These are phyloP conservation scores for Plusia festucae DNA, from an alignment of 2,888 invertebrate genomes.

Conservation along the genomic window DNA sequence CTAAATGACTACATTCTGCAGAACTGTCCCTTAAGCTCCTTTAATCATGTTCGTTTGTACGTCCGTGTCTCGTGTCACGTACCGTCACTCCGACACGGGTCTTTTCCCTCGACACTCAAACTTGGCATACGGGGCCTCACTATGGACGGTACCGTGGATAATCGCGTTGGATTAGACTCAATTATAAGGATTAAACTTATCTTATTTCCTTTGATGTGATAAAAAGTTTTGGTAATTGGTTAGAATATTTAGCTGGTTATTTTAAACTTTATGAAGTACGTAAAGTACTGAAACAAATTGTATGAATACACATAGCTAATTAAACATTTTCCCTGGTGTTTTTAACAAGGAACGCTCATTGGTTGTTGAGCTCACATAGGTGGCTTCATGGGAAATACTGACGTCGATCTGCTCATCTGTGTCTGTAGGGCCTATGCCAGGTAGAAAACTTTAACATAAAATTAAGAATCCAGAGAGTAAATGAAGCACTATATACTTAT, in stretches of 20 bases:
- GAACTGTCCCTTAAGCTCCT: constrained; percentile 22
- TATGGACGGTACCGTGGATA: constrained; percentile 2
- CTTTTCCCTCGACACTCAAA: constrained; percentile 40
- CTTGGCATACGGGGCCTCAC: neutral
- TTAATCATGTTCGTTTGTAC: constrained; percentile 13
- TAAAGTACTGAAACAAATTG: too few relatives aligned
- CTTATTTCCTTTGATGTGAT: neutral
- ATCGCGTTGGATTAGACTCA: constrained; percentile 2
- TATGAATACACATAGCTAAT: too few relatives aligned
- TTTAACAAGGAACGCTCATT: too few relatives aligned
- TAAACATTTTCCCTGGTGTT: too few relatives aligned
- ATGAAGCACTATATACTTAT: too few relatives aligned
- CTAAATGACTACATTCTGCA: neutral
- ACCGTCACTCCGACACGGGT: constrained; percentile 19
- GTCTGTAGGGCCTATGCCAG: too few relatives aligned
- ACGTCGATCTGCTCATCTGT: too few relatives aligned
- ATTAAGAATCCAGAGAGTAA: too few relatives aligned
- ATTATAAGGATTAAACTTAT: neutral
- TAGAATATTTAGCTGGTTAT: neutral
- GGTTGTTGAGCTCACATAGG: too few relatives aligned
- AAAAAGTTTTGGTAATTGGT: neutral
- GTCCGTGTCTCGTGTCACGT: constrained; percentile 17
- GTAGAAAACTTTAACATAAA: too few relatives aligned
- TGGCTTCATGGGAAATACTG: too few relatives aligned
- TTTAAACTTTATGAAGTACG: too few relatives aligned